These are phyloP conservation scores for Cordilura impudica DNA, from an alignment of 2,888 invertebrate species.

Conservation along the genomic window DNA sequence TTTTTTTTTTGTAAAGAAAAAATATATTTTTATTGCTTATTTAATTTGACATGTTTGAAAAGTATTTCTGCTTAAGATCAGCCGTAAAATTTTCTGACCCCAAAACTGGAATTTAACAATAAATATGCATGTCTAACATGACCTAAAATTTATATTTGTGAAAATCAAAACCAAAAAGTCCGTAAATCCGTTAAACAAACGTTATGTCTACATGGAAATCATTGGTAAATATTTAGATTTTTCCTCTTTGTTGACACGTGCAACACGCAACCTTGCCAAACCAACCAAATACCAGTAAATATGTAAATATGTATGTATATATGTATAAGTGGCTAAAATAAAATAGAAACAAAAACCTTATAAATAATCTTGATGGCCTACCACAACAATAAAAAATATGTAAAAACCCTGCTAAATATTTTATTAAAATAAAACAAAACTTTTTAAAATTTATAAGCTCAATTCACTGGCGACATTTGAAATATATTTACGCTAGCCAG, in stretches of 20 bases:
- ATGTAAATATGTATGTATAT: too few species aligned
- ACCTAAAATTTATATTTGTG: neutral
- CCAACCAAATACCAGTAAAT: conserved; percentile 24
- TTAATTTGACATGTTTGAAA: neutral
- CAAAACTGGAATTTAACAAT: neutral
- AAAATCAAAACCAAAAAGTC: neutral
- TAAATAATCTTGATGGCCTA: conserved; percentile 28
- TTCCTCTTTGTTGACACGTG: conserved; percentile 20
- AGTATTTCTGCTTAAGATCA: neutral
- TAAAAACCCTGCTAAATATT: conserved; percentile 10
- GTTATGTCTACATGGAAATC: conserved; percentile 21
- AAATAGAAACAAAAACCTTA: conserved; percentile 7
- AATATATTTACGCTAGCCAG: neutral
- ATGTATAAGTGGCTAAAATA: neutral
- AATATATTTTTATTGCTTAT: neutral
- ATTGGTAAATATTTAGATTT: conserved; percentile 5
- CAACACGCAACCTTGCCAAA: conserved; percentile 38
- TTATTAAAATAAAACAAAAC: neutral
- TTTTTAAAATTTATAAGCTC: conserved; percentile 2
- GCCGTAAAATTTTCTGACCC: neutral
- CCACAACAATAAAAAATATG: neutral
- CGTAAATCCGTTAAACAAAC: conserved; percentile 18
- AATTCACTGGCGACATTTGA: conserved; percentile 30
- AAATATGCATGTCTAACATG: neutral
- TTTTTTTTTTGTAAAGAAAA: too few species aligned